Conservation (phyloP, 2,888 invertebrate species). For the Caenorhabditis imperialis region DNA sequence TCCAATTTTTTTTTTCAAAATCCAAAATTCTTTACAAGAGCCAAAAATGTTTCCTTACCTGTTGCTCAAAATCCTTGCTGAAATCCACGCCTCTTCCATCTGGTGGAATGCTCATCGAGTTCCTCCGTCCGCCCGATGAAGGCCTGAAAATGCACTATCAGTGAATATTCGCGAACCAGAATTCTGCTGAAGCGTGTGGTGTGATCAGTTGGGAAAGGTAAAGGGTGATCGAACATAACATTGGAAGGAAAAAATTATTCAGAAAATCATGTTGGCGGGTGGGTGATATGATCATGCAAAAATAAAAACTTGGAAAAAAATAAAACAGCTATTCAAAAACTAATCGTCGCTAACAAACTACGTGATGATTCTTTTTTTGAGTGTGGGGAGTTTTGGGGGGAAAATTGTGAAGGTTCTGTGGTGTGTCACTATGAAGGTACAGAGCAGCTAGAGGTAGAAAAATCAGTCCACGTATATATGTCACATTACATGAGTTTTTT, state of each 20-base stretch:
- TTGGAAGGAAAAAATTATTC: constrained; percentile 10
- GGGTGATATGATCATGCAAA: constrained; percentile 23
- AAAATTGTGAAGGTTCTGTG: not conserved
- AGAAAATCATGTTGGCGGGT: no score
- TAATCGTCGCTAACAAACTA: no score
- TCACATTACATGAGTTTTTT: constrained; percentile 96
- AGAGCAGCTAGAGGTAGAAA: constrained; percentile 10
- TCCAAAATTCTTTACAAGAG: no score
- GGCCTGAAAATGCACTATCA: constrained; percentile 70
- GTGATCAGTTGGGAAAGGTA: constrained; percentile 1
- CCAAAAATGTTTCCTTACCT: constrained; percentile 15
- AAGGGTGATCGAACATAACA: constrained; percentile 12
- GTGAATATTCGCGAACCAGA: no score
- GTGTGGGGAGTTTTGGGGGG: no score
- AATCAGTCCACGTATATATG: constrained; percentile 12
- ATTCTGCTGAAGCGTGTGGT: constrained; percentile 7
- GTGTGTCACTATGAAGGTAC: constrained; percentile 12
- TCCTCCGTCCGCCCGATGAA: constrained; percentile 64
- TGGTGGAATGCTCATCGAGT: constrained; percentile 71
- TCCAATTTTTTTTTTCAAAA: not conserved
- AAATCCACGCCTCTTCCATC: constrained; percentile 70
- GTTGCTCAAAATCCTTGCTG: constrained; percentile 70
- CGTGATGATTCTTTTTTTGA: not conserved
- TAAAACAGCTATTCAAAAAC: no score
- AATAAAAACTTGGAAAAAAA: not conserved